A percentile compares a stretch with the other conserved stretches of the same genome.
These are phyloP conservation scores for Sinella curviseta DNA, from an alignment of 1,140 invertebrate species.

Conservation along the genomic window DNA sequence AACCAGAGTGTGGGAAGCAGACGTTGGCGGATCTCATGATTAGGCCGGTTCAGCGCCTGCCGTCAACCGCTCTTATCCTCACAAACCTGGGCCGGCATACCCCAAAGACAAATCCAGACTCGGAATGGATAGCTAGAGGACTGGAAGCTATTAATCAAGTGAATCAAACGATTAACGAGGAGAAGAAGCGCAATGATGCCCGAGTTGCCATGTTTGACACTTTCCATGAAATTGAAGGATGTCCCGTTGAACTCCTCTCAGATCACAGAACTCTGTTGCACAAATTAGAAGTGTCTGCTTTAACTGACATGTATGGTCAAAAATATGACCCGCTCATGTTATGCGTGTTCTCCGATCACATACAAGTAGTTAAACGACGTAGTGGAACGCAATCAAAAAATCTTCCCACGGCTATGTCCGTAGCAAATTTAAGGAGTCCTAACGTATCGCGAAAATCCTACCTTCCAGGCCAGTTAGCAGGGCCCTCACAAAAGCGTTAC, in stretches of 20 bases:
- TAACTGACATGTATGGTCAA: constrained; percentile 80
- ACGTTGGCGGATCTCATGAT: constrained; percentile 92
- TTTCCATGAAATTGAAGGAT: constrained; percentile 94
- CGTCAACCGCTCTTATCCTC: constrained; percentile 89
- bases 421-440: constrained; percentile 47
- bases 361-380: constrained; percentile 55
- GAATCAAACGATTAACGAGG: constrained; percentile 94
- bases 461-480: constrained; percentile 16
- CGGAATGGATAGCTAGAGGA: constrained; percentile 78
- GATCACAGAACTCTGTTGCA: constrained; percentile 85
- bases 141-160: constrained; percentile 86
- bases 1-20: constrained; percentile 92
- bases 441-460: constrained; percentile 40
- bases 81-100: constrained; percentile 93
- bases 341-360: constrained; percentile 89
- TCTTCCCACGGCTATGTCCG: constrained; percentile 32
- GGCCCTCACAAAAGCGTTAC: constrained; percentile 58
- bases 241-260: constrained; percentile 79
- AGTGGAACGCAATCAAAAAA: constrained; percentile 16
- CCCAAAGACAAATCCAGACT: constrained; percentile 78
- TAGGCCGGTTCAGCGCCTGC: constrained; percentile 91
- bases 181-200: constrained; percentile 91
- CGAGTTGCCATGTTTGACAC: constrained; percentile 95
- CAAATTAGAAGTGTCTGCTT: constrained; percentile 83
- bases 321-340: constrained; percentile 83